Percentiles rank a stretch among this genome's conserved stretches.
Conservation (phyloP, 2,113 vertebrate species). For the Excalfactoria chinensis region DNA sequence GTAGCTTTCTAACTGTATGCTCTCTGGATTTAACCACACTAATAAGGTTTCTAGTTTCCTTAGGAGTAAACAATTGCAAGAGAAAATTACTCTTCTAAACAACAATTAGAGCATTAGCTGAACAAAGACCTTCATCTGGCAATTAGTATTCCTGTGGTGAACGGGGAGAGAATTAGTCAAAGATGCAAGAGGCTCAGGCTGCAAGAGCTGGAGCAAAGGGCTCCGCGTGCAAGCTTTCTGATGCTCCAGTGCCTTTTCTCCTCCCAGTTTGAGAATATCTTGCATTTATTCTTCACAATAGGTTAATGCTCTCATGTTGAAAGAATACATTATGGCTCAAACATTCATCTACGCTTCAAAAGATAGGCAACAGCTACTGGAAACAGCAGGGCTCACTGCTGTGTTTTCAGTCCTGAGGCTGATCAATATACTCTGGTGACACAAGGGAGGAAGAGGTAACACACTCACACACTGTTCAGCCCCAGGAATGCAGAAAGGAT, state of each 20-base stretch:
- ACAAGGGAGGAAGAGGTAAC: constrained; percentile 21
- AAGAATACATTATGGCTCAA: constrained; percentile 50
- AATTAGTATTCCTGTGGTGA: constrained; percentile 71
- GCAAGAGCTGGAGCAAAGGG: constrained; percentile 31
- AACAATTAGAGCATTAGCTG: constrained; percentile 59
- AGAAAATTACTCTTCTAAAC: constrained; percentile 33
- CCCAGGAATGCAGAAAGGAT: constrained; percentile 43
- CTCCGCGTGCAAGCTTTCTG: constrained; percentile 25
- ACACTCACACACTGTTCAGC: not conserved
- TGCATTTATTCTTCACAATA: constrained; percentile 56
- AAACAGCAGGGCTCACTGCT: constrained; percentile 53
- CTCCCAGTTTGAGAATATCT: constrained; percentile 20
- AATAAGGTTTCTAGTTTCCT: not conserved
- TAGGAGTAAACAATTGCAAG: not conserved
- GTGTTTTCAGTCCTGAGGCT: constrained; percentile 50
- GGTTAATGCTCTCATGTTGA: constrained; percentile 4
- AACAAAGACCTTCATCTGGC: constrained; percentile 71
- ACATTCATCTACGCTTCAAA: constrained; percentile 61
- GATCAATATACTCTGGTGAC: constrained; percentile 36
- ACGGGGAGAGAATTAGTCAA: constrained; percentile 55
- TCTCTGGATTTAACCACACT: not conserved
- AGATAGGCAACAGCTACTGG: constrained; percentile 63
- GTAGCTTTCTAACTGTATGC: not conserved
- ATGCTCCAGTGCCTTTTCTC: not conserved
- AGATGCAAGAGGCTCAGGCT: constrained; percentile 34